Base-by-base conservation (phyloP, 2,888 invertebrate genomes). In the Cephus pygmeus region DNA sequence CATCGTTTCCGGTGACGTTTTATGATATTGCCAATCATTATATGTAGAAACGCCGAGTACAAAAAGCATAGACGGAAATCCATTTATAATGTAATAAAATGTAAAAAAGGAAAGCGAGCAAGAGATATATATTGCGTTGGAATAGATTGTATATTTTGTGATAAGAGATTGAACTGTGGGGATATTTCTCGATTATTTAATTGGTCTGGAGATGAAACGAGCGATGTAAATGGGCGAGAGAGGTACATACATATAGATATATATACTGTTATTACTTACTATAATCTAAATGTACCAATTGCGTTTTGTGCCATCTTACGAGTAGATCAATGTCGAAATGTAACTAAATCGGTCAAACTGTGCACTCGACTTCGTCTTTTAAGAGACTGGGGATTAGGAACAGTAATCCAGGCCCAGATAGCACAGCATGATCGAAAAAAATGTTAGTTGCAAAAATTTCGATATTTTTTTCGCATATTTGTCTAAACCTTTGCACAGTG, bases 111-210 rank as follows among this genome's bases (percentile, higher is more conserved):
- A 15, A 78, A 71, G 68, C 69, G 69, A 76, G 78, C 40, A 75
- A 73, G 15, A 23, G 34, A 69, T 33, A 35, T 77, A 74, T 30
- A 35, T 88, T 85, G 85, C 79, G 85, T 85, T 85, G 83, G 84
- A 75, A 81, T 85, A 87, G 83, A 88, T 83, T 85, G 87, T 88
- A 89, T 90, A 90, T 90, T 90, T 90, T 90, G 90, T 90, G 87
- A 90, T 90, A 90, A 85, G 84, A 86, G 79, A 81, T 81, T 81
- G 76, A 75, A 75, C 69, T 69, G 12, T 30, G 9, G 2, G 12
- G 30, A 40, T 40, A 40, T 40, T 40, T 40, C 15, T 40, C 15
- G 40, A 40, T 40, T 40, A 40, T 40, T 15, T 40, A 40, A 15
- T 40, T 69, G 69, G 69, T 11, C 69, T 69, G 69, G n/a, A 1